Percentiles rank a stretch among this genome's conserved stretches.
These are phyloP conservation scores for Tipula lateralis DNA, from an alignment of 2,888 invertebrate species.

Conservation along the genomic window DNA sequence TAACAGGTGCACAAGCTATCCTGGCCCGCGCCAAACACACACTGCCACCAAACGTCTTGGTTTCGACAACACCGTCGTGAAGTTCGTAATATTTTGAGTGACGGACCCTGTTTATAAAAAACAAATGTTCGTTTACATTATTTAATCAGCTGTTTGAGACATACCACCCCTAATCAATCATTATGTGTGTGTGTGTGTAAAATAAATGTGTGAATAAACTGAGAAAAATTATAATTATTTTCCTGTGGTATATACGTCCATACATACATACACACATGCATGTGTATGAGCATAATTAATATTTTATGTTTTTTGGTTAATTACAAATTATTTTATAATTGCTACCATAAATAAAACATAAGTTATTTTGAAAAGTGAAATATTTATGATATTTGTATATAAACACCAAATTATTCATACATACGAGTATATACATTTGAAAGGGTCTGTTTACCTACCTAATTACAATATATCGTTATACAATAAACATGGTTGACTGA, in stretches of 20 bases:
- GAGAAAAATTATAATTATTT: neutral
- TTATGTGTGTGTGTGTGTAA: neutral
- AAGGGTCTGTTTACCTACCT: neutral
- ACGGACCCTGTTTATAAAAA: too few species aligned
- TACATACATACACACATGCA: too few species aligned
- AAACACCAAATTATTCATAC: too few species aligned
- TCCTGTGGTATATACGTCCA: neutral
- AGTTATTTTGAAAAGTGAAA: neutral
- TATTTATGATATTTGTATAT: neutral
- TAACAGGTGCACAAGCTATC: too few species aligned
- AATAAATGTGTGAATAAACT: neutral
- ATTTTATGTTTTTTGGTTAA: neutral
- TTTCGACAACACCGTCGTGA: too few species aligned
- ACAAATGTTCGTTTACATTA: neutral
- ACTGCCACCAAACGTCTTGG: too few species aligned
- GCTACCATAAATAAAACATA: neutral
- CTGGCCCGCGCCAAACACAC: too few species aligned
- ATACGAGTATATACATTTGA: neutral
- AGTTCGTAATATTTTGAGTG: too few species aligned
- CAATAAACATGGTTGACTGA: neutral
- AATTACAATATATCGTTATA: neutral
- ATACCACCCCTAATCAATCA: neutral
- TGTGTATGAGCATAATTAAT: neutral
- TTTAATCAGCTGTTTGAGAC: neutral
- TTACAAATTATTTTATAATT: conserved; percentile 24